phyloP scores from a whole-genome alignment of 2,888 invertebrate species.

The Lycocerus yunnanus region DNA sequence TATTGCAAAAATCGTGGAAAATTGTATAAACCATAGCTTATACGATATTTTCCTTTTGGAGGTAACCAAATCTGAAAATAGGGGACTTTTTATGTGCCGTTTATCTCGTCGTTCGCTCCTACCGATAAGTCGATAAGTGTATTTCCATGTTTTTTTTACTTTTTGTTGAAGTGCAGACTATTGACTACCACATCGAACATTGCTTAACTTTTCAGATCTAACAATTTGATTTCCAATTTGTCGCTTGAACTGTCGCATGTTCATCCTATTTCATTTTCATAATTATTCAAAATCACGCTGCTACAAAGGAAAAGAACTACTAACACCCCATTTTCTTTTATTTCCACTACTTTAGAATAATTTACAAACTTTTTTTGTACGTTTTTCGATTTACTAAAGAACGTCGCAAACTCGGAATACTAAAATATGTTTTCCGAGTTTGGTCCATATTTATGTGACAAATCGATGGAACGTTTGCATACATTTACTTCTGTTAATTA shows the following conservation, averaged over 20 bases:
- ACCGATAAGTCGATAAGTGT: background rate
- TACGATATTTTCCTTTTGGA: background rate
- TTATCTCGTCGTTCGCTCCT: background rate
- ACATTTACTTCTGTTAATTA: background rate
- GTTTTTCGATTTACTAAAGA: background rate
- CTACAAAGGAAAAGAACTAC: background rate
- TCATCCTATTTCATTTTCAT: background rate
- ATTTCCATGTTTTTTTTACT: background rate
- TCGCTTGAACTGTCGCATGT: background rate
- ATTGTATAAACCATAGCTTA: background rate
- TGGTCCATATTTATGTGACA: background rate
- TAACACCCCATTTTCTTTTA: background rate
- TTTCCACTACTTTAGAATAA: background rate
- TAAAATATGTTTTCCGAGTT: background rate
- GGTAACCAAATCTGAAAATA: background rate
- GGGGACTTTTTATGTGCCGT: background rate
- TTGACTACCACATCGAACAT: background rate
- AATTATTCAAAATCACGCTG: background rate
- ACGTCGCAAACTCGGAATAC: background rate
- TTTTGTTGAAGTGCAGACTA: background rate
- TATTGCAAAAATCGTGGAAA: background rate
- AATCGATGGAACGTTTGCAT: background rate
- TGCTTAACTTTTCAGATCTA: background rate
- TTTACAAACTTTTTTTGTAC: background rate
- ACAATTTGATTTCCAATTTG: too few species aligned